phyloP scores from a whole-genome alignment of 2,113 vertebrate species.

The Brienomyrus brachyistius region DNA sequence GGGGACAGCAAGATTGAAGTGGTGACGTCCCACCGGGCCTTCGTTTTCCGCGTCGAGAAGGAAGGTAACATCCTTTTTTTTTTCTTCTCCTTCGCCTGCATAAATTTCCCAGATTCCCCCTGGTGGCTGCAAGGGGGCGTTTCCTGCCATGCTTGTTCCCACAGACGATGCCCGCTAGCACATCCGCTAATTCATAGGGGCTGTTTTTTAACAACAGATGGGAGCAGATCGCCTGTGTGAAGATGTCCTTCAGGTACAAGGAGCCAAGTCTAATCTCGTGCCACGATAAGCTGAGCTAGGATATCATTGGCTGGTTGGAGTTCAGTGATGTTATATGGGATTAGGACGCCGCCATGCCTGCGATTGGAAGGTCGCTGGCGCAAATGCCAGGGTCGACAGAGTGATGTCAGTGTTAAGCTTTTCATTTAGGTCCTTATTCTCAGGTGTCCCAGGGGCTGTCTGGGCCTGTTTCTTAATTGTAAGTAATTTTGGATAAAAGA shows the following conservation, averaged over 20 bases:
- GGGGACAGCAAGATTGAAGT: conserved; percentile 93
- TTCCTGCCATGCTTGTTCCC: not conserved
- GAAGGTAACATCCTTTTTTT: conserved; percentile 69
- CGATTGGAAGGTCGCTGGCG: not conserved
- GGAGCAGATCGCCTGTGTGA: conserved; percentile 32
- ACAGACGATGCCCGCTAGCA: not conserved
- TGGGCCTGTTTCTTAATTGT: no score
- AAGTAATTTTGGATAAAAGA: not conserved
- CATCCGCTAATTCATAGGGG: not conserved
- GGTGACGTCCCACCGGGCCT: conserved; percentile 79
- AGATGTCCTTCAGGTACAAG: conserved; percentile 24
- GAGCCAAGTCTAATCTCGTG: conserved; percentile 39
- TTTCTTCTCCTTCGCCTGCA: not conserved
- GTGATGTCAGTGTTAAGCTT: not conserved
- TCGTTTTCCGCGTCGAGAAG: conserved; percentile 83
- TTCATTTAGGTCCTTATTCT: no score
- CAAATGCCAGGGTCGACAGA: not conserved
- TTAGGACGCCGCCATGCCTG: not conserved
- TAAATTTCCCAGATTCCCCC: not conserved
- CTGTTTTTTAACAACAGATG: conserved; percentile 19
- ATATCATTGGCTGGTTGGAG: not conserved
- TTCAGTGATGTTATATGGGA: not conserved
- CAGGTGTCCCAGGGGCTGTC: no score
- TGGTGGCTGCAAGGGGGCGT: not conserved
- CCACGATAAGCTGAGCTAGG: not conserved